Conservation (phyloP, 2,888 invertebrate species). For the Cosmia pyralina region DNA sequence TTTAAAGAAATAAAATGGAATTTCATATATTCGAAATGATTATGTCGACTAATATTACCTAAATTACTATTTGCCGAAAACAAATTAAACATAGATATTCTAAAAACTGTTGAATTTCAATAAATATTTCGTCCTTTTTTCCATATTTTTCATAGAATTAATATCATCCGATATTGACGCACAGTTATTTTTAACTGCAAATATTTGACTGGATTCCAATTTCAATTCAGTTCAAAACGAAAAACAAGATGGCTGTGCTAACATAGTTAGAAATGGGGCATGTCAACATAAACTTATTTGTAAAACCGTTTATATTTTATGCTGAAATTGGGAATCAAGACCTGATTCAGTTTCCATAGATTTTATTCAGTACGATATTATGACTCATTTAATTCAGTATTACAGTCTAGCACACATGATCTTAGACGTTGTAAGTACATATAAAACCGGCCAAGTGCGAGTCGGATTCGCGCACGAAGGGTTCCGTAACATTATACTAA, state of each 20-base stretch:
- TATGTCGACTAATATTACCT: neutral
- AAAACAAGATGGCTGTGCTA: constrained; percentile 32
- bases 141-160: constrained; percentile 13
- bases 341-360: neutral
- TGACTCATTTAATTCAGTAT: too few relatives aligned
- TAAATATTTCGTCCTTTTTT: neutral
- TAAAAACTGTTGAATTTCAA: constrained; percentile 4
- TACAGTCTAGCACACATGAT: too few relatives aligned
- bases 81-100: neutral
- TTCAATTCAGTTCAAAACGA: constrained; percentile 40
- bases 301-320: neutral
- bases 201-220: constrained; percentile 55
- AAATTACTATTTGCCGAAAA: neutral
- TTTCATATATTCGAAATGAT: neutral
- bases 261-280: constrained; percentile 21
- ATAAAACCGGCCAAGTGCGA: too few relatives aligned
- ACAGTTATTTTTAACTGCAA: constrained; percentile 44
- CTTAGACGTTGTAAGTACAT: too few relatives aligned
- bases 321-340: neutral
- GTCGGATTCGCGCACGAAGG: too few relatives aligned
- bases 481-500: too few relatives aligned
- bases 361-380: too few relatives aligned
- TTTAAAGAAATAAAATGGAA: too few relatives aligned
- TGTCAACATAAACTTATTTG: constrained; percentile 1
- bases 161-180: constrained; percentile 8